A percentile compares a stretch with the other conserved stretches of the same genome.
Evolutionary conservation across 2,113 vertebrate genomes (phyloP).

Genomic region (Solea senegalensis): DNA sequence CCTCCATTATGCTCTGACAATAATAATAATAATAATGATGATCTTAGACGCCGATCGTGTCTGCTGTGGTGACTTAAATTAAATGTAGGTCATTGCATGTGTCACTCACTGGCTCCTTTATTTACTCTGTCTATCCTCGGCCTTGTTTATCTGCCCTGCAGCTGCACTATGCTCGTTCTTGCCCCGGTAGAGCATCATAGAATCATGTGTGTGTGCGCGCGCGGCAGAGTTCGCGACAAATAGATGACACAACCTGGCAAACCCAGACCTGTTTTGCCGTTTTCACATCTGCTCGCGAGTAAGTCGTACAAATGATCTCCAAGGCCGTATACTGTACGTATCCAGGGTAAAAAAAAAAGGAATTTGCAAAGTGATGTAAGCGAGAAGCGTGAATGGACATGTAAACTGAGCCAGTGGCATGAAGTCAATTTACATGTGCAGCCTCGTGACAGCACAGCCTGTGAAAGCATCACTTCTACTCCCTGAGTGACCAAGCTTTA

Average conservation of each 20-base stretch:
- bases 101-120: slow-evolving; percentile 71
- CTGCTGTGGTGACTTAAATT: slow-evolving; percentile 39
- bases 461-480: neutral
- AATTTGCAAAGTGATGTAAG: slow-evolving; percentile 56
- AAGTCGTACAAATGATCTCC: neutral
- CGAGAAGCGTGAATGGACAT: slow-evolving; percentile 5
- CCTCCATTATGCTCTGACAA: no score
- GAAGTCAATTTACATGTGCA: slow-evolving; percentile 52
- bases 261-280: slow-evolving; percentile 4
- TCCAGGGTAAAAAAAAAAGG: neutral
- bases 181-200: slow-evolving; percentile 23
- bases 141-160: slow-evolving; percentile 36
- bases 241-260: slow-evolving; percentile 33
- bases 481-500: neutral
- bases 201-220: neutral
- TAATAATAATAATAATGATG: neutral
- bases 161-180: slow-evolving; percentile 19
- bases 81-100: slow-evolving; percentile 76
- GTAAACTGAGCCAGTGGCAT: slow-evolving; percentile 38
- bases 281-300: neutral
- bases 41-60: slow-evolving; percentile 3
- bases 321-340: neutral
- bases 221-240: slow-evolving; percentile 12
- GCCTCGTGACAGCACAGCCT: slow-evolving; percentile 1
- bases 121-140: slow-evolving; percentile 66